phyloP scores from a whole-genome alignment of 2,888 invertebrate genomes.

The Pandemis cinnamomeana region DNA sequence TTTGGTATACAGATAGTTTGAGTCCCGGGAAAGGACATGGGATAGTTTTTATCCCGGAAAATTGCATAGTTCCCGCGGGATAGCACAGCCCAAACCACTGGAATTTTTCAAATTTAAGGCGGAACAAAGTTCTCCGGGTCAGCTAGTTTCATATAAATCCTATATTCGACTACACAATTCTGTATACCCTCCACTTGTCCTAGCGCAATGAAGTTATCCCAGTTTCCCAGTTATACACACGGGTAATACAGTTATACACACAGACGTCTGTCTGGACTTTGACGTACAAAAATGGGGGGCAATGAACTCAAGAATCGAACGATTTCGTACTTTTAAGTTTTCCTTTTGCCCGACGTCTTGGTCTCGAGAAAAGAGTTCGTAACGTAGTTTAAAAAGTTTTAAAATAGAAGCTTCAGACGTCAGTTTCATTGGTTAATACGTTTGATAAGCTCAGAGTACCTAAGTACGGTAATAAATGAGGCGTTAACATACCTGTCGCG shows the following conservation, averaged over 20 bases:
- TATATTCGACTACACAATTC: neutral
- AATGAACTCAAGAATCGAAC: slow-evolving; percentile 34
- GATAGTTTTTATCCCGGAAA: no score
- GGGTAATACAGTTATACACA: neutral
- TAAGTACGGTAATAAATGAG: no score
- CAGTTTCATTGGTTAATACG: neutral
- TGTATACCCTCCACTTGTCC: neutral
- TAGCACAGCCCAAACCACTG: no score
- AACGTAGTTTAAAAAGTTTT: neutral
- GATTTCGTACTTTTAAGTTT: slow-evolving; percentile 39
- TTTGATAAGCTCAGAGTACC: no score
- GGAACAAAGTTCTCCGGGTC: no score
- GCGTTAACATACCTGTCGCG: no score
- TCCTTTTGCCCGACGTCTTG: slow-evolving; percentile 8
- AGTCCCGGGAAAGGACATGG: no score
- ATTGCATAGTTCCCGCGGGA: no score
- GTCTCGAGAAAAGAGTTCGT: neutral
- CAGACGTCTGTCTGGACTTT: slow-evolving; percentile 38
- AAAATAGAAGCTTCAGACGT: neutral
- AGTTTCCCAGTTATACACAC: slow-evolving; percentile 31
- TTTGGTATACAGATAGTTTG: no score
- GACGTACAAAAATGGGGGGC: slow-evolving; percentile 41
- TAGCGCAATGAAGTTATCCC: slow-evolving; percentile 18
- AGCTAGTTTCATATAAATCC: no score
- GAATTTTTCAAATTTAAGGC: no score